Base-by-base conservation (phyloP, 2,888 invertebrate species). In the Polyommatus icarus region DNA sequence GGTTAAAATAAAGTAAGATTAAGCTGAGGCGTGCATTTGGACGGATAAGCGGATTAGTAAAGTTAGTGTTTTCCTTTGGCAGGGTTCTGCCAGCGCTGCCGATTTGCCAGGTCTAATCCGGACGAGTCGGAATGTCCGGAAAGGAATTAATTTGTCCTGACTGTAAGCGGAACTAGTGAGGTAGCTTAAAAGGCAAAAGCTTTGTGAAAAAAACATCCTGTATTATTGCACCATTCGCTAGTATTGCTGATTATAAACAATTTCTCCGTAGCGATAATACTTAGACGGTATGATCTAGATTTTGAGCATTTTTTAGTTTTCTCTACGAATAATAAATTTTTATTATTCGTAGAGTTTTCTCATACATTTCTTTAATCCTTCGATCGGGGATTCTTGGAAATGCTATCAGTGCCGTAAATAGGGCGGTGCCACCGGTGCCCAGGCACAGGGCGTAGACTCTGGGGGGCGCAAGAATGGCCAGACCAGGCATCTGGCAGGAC, bases 41-140 rank as follows among this genome's bases (percentile, higher is more conserved):
- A 20, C 8, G 20, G 20, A 59, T 59, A 59, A n/a, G 2, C 59
- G 59, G 59, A 59, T 59, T 20, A 8, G 20, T 59, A 18, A 20
- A 59, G 59, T 59, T 59, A n/a, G 20, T 59, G n/a, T 59, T 59
- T 59, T 59, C 59, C 7, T 59, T 59, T 59, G 59, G 15, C 20
- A n/a, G 59, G 20, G 8, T 20, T 20, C 18, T 54, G 54, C 18
- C 54, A 54, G 54, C 54, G 5, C 54, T 54, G 54, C 54, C 54
- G 54, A 18, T 54, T 59, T 59, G 59, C 8, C 59, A 59, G 59
- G 59, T 20, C 59, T 59, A 59, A 59, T n/a, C 57, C 57, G 57
- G 57, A 59, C n/a, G 7, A 59, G 20, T 59, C 50, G 50, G 50
- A 50, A 50, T n/a, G 57, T 59, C n/a, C 57, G n/a, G n/a, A n/a